These are phyloP conservation scores for Ailurus styani DNA, from an alignment of 2,113 vertebrate species.

Conservation along the genomic window DNA sequence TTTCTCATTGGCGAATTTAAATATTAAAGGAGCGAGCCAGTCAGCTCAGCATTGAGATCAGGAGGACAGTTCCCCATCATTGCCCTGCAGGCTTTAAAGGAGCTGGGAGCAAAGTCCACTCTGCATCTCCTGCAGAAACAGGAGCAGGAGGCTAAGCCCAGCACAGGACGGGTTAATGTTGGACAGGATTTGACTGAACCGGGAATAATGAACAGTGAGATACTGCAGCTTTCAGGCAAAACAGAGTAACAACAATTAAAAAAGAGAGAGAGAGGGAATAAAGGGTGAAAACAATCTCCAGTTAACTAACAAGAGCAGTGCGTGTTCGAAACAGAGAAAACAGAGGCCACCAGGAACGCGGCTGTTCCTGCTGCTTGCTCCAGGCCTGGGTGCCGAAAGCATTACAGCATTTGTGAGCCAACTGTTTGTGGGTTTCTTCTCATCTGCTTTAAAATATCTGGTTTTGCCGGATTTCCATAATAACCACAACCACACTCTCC, in stretches of 20 bases:
- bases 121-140: slow-evolving; percentile 21
- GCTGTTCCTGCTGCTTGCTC: not conserved
- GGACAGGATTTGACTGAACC: slow-evolving; percentile 83
- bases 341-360: slow-evolving; percentile 35
- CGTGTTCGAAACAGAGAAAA: slow-evolving; percentile 60
- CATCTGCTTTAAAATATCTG: slow-evolving; percentile 73
- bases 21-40: not conserved
- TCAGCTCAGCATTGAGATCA: not conserved
- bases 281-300: slow-evolving; percentile 55
- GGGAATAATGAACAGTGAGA: slow-evolving; percentile 86
- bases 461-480: slow-evolving; percentile 67
- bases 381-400: not conserved
- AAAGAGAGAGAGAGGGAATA: slow-evolving; percentile 24
- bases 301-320: slow-evolving; percentile 58
- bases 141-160: slow-evolving; percentile 43
- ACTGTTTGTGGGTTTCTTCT: slow-evolving; percentile 55
- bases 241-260: slow-evolving; percentile 88
- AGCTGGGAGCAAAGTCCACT: not conserved
- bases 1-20: not conserved
- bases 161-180: slow-evolving; percentile 78
- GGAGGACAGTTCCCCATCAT: not conserved
- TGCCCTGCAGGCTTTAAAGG: not conserved
- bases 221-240: slow-evolving; percentile 91
- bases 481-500: slow-evolving; percentile 64
- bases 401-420: slow-evolving; percentile 44